Base-by-base conservation (phyloP, 2,113 vertebrate species). In the Mirza zaza region DNA sequence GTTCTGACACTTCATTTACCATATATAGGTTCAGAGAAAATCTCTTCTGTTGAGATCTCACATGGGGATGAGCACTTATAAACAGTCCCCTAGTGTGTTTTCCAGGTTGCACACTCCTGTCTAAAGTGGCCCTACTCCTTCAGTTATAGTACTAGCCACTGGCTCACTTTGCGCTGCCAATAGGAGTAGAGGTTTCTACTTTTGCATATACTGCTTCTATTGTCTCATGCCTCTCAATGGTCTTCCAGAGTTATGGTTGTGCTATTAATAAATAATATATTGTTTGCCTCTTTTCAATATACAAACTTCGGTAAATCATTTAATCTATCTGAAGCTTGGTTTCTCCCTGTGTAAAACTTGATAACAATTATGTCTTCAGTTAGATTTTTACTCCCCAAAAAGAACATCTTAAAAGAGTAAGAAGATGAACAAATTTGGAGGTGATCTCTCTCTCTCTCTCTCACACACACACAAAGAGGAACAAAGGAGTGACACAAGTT, bases 201-300 rank as follows among this genome's bases (percentile, higher is more conserved):
- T 75, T 32, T 50, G 34, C 11, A 25, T 13, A 1, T 0, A 5
- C 8, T 29, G 32, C 5, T 10, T 84, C 6, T 32, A 21, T 59
- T 71, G 0, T 15, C 21, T 29, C 8, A 2, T 1, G 4, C 2
- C 29, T 45, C 17, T 79, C 18, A 20, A 0, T n/a, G 32, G 42
- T 52, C 11, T 79, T 52, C 5, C 3, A 23, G 32, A 42, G 1
- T 4, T 63, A 45, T 8, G 7, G 29, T 3, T 42, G 3, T 11
- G 29, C 8, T 84, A 2, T 18, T 14, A 67, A 23, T 42, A 73
- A 48, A 20, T 5, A 42, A 39, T 32, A 39, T 13, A 23, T 18
- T 29, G 1, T 87, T 73, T 52, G 7, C 15, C 14, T 34, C 3
- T 59, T 61, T 39, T 52, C 17, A 80, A 25, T 36, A 34, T 12